Conservation (phyloP, 2,888 invertebrate genomes). For the Mystacides longicornis region DNA sequence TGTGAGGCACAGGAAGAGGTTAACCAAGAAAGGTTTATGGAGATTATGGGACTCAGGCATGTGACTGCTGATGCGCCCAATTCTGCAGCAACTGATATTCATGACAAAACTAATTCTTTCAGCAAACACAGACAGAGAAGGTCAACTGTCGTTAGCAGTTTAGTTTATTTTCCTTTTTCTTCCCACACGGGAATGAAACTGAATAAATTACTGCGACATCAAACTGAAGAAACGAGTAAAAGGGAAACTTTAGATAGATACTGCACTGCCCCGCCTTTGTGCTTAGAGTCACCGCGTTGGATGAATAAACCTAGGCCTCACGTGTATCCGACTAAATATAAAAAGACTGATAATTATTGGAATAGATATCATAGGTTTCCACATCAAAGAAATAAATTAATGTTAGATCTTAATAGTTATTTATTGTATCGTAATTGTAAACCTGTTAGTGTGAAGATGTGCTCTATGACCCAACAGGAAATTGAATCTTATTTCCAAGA, state of each 20-base stretch:
- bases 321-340: constrained; percentile 41
- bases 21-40: constrained; percentile 35
- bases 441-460: constrained; percentile 42
- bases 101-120: constrained; percentile 18
- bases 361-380: constrained; percentile 40
- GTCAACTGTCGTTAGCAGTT: constrained; percentile 26
- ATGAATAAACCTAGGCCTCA: constrained; percentile 21
- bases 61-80: constrained; percentile 27
- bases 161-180: constrained; percentile 39
- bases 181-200: constrained; percentile 40
- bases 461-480: constrained; percentile 38
- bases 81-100: constrained; percentile 27
- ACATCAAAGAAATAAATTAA: constrained; percentile 39
- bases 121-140: constrained; percentile 34
- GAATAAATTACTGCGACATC: constrained; percentile 35
- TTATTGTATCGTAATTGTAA: constrained; percentile 46
- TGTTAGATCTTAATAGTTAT: constrained; percentile 43
- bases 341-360: constrained; percentile 45
- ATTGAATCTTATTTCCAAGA: constrained; percentile 41
- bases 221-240: constrained; percentile 36
- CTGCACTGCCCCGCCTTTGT: constrained; percentile 31
- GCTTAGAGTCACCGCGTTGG: constrained; percentile 17
- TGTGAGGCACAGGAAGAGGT: constrained; percentile 10
- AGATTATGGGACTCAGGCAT: constrained; percentile 38
- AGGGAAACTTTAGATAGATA: constrained; percentile 36